Percentiles rank a stretch among this genome's conserved stretches.
Evolutionary conservation across 2,797 vertebrate species (phyloP).

Genomic region (Sternotherus odoratus): DNA sequence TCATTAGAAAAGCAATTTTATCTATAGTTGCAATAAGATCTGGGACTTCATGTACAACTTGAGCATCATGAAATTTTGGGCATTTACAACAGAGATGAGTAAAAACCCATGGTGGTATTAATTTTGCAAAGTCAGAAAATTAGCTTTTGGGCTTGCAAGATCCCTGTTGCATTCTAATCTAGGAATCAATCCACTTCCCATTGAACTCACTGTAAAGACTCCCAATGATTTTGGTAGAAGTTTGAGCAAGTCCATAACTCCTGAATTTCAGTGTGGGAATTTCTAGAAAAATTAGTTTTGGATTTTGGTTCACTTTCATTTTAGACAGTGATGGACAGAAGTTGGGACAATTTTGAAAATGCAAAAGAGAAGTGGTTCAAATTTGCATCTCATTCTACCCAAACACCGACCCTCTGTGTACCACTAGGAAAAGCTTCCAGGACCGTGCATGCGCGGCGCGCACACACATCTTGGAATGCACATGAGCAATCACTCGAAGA

Average conservation of each 20-base stretch:
- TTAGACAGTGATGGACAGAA: accelerated
- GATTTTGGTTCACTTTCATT: not conserved
- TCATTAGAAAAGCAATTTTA: not conserved
- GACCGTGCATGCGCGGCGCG: too few species aligned
- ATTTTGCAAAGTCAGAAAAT: not conserved
- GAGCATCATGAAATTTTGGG: accelerated
- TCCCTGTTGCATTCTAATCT: accelerated
- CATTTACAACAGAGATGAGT: not conserved
- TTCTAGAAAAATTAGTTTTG: not conserved
- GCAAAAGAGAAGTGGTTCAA: not conserved
- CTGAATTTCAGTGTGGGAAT: not conserved
- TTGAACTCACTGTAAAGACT: not conserved
- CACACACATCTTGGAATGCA: too few species aligned
- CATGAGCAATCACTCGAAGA: too few species aligned
- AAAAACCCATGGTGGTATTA: not conserved
- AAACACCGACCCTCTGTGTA: too few species aligned
- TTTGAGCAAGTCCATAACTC: not conserved
- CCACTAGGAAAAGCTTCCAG: too few species aligned
- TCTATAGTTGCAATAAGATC: not conserved
- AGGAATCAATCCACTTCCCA: not conserved
- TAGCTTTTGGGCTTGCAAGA: not conserved
- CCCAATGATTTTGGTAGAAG: too few species aligned
- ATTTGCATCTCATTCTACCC: not conserved
- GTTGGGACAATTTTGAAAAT: not conserved
- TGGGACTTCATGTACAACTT: not conserved